phyloP scores from a whole-genome alignment of 2,888 invertebrate genomes.

The Kryphioiulus occultus region DNA sequence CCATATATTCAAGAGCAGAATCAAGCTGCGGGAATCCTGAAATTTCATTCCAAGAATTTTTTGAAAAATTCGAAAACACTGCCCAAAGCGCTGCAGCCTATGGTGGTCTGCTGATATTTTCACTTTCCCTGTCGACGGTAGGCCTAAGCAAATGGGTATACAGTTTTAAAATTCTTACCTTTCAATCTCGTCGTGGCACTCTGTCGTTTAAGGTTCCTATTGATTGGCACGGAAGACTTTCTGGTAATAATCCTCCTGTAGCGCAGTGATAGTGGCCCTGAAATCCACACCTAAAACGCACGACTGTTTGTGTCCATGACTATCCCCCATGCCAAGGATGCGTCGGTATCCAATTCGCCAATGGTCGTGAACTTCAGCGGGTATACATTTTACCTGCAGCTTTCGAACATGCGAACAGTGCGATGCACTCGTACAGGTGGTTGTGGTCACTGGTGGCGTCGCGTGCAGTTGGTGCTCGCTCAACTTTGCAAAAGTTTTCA shows the following conservation, averaged over 20 bases:
- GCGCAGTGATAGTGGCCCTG: background rate
- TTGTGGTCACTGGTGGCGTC: background rate
- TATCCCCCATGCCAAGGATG: background rate
- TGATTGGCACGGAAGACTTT: background rate
- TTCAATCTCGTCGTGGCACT: background rate
- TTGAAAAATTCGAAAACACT: too few relatives aligned
- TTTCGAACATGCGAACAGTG: background rate
- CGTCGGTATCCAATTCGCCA: background rate
- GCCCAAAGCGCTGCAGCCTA: too few relatives aligned
- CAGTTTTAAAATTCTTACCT: background rate
- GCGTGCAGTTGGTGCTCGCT: background rate
- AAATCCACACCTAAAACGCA: background rate
- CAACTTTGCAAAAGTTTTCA: conserved; percentile 11
- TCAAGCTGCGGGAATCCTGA: too few relatives aligned
- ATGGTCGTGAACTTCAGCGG: background rate
- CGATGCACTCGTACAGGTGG: conserved; percentile 25
- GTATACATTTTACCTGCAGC: background rate
- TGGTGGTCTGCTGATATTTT: background rate
- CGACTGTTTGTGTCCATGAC: background rate
- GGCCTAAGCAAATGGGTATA: background rate
- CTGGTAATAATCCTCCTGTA: background rate
- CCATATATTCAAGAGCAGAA: too few relatives aligned
- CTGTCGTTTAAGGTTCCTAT: background rate
- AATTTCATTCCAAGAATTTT: too few relatives aligned
- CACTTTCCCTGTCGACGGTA: background rate